Evolutionary conservation across 2,888 invertebrate genomes (phyloP).

Genomic region (Drosophila subquinaria): DNA sequence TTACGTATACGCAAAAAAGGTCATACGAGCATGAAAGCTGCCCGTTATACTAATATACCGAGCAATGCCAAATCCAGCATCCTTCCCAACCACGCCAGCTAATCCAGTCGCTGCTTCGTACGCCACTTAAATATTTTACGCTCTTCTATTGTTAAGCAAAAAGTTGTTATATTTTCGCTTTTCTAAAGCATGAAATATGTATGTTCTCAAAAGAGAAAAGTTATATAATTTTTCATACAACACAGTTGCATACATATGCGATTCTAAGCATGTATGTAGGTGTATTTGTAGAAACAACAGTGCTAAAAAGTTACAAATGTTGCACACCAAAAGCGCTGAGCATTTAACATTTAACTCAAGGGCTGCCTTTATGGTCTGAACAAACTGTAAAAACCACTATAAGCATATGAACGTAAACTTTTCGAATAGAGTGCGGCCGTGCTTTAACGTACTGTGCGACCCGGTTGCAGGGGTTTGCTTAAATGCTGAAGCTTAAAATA

Average conservation of each 20-base stretch:
- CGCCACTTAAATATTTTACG: conserved; percentile 73
- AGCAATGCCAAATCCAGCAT: conserved; percentile 16
- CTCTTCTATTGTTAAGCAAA: conserved; percentile 69
- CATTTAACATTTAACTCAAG: conserved; percentile 46
- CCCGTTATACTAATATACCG: not conserved
- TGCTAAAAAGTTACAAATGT: conserved; percentile 38
- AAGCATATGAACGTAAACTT: not conserved
- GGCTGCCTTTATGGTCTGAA: conserved; percentile 12
- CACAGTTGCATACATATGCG: conserved; percentile 16
- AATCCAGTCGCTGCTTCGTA: conserved; percentile 21
- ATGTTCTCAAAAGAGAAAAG: conserved; percentile 25
- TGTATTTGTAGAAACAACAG: conserved; percentile 4
- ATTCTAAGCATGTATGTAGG: conserved; percentile 11
- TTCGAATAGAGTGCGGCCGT: not conserved
- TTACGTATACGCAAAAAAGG: conserved; percentile 72
- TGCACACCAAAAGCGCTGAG: conserved; percentile 27
- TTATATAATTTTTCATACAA: conserved; percentile 29
- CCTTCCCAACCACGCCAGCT: conserved; percentile 8
- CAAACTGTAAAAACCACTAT: conserved; percentile 10
- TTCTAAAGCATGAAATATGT: conserved; percentile 52
- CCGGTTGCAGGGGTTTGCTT: not conserved
- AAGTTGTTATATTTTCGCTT: conserved; percentile 43
- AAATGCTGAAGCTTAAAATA: no score
- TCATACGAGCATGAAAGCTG: conserved; percentile 36
- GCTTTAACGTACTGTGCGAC: not conserved